phyloP scores from a whole-genome alignment of 2,113 vertebrate species.

The Pomatorhinus ruficollis region DNA sequence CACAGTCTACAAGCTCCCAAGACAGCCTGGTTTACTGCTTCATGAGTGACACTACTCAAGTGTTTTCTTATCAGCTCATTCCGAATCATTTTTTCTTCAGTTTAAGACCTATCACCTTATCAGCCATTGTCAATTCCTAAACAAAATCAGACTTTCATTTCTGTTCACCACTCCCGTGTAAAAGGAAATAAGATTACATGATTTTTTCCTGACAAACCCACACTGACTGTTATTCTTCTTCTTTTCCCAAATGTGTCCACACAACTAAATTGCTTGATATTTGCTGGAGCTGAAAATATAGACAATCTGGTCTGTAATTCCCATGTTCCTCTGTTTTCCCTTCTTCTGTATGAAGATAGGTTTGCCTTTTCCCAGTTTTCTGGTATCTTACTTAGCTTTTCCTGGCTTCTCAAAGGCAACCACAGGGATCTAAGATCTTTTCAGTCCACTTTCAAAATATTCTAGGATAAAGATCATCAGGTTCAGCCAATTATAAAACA shows the following conservation, averaged over 20 bases:
- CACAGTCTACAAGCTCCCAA: not conserved
- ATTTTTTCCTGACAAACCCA: not conserved
- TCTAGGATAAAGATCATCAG: constrained; percentile 46
- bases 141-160: not conserved
- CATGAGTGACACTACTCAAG: not conserved
- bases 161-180: not conserved
- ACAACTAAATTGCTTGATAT: not conserved
- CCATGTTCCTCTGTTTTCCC: not conserved
- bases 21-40: not conserved
- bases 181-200: not conserved
- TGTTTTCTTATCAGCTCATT: not conserved
- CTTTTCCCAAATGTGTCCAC: not conserved
- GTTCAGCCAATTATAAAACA: constrained; percentile 58
- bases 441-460: constrained; percentile 31
- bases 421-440: constrained; percentile 26
- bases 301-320: not conserved
- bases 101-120: not conserved
- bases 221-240: not conserved
- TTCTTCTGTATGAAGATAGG: not conserved
- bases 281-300: constrained; percentile 1
- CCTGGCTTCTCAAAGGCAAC: constrained; percentile 8
- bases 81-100: not conserved
- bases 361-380: not conserved
- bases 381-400: not conserved
- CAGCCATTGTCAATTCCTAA: not conserved